Evolutionary conservation across 2,797 vertebrate genomes (phyloP).

Genomic region (Oreonectes daqikongensis): DNA sequence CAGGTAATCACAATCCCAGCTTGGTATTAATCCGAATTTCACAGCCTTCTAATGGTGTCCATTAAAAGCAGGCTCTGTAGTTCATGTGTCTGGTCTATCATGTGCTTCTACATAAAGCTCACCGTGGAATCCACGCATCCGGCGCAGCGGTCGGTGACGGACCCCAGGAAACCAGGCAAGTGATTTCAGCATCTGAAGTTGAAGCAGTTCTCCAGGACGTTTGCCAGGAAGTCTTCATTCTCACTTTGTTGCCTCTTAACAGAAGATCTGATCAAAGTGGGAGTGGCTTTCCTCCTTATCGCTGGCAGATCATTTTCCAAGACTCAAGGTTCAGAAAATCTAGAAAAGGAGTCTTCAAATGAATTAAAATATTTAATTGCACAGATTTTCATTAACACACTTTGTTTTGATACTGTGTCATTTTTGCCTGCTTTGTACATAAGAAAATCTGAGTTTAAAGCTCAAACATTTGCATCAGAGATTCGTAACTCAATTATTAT

Average conservation of each 20-base stretch:
- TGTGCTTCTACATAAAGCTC: constrained; percentile 52
- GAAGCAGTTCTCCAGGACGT: constrained; percentile 21
- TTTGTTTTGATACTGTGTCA: no score
- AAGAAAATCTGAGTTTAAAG: no score
- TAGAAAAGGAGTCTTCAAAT: neutral
- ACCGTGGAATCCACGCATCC: constrained; percentile 42
- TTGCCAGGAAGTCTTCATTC: constrained; percentile 38
- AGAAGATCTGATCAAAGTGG: constrained; percentile 39
- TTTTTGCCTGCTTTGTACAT: no score
- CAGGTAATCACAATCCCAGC: constrained; percentile 60
- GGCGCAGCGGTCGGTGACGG: constrained; percentile 36
- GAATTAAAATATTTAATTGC: neutral
- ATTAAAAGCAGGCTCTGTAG: constrained; percentile 57
- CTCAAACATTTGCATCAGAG: no score
- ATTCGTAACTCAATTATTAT: no score
- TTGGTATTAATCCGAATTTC: constrained; percentile 61
- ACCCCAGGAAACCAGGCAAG: constrained; percentile 42
- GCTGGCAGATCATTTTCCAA: constrained; percentile 36
- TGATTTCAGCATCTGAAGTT: constrained; percentile 48
- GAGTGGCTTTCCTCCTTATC: constrained; percentile 36
- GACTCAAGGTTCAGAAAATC: constrained; percentile 13
- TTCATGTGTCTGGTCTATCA: constrained; percentile 44
- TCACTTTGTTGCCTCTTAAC: constrained; percentile 34
- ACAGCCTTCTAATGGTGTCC: constrained; percentile 60
- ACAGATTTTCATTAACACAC: neutral